Base-by-base conservation (phyloP, 2,797 vertebrate species). In the Bucorvus abyssinicus region DNA sequence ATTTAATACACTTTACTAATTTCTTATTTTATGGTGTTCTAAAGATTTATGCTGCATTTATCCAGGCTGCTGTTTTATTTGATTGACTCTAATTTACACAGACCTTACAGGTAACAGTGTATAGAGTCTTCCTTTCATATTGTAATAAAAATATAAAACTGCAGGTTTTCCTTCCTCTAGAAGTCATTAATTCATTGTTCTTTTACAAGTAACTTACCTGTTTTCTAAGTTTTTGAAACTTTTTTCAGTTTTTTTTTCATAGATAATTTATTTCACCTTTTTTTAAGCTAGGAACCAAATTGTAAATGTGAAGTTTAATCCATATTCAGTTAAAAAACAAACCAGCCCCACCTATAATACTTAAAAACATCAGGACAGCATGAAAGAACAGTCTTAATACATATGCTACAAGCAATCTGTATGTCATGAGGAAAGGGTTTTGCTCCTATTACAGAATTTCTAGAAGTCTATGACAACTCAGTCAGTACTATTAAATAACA, bases 1-100 rank as follows among this genome's bases (percentile, higher is more conserved):
- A 95, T 97, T 97, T 95, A 95, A 40, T 96, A 89, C 91, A 92
- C 95, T 93, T 97, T 82, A 60, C 92, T 96, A 80, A 96, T 97
- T 97, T 89, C 82, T 94, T 95, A 36, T 89, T 95, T 97, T 96
- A 77, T 95, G 68, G 27, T 88, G 68, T 94, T 96, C 68, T 93
- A 76, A 89, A 94, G 71, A 56, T 93, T 95, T 94, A 95, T 87
- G 84, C 47, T 78, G 56, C 76, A 69, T 95, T 96, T 95, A 73
- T 79, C 32, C 69, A 93, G 73, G 76, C 63, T 96, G 67, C 71
- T 89, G 23, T 94, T 89, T 94, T 97, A 82, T 90, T 93, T 97
- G 96, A 97, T 96, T 95, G 94, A 95, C 67, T 95, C 27, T 95
- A 86, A 97, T 94, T 93, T 97, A 83, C 49, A 53, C 87, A 90